Evolutionary conservation across 2,797 vertebrate species (phyloP), one percentile per base, ranked within the genome.

Genomic region (Petrocephalus schoutedeni): DNA sequence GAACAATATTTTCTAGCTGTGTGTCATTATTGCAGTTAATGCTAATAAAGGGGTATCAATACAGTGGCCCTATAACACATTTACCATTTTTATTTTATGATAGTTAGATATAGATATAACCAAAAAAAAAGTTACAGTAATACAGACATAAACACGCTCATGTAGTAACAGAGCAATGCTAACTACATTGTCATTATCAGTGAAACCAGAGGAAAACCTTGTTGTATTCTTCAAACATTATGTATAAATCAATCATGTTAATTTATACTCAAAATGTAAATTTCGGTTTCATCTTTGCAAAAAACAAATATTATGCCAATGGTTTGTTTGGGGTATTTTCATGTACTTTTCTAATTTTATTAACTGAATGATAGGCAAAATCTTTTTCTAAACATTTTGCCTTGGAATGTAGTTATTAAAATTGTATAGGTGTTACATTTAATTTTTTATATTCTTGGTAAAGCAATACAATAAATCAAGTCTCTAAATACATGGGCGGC

Each of bases 121-220:
- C 58, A 83, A 82, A 56, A 28, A 64, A 45, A 5, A 57, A 83
- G 28, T 28, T 28, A 28, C 28, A 28, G 57, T 80, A 6, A 59
- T 32, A 21, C 5, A 21, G 21, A 41, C 8, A 41, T 58, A 74
- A 85, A 85, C 14, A 28, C 49, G 19, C 57, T 59, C 51, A 51
- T 87, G 85, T 74, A 56, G 28, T 87, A 87, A 45, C 23, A 57
- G 16, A 80, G 64, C 21, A 57, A 58, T 57, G 41, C 21, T 88
- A 88, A 86, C 77, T 57, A 86, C 67, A 80, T 59, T 87, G 77
- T 64, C 41, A n/a, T 89, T 82, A 19, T 36, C 41, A 32, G 57
- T 3, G 56, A 56, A 82, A 85, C 67, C 56, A 51, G 51, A 49
- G 86, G 83, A 85, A 87, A 85, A 85, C 88, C 77, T 86, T 49